A percentile compares a stretch with the other conserved stretches of the same genome.
phyloP scores from a whole-genome alignment of 2,113 vertebrate genomes.

The Myxocyprinus asiaticus region DNA sequence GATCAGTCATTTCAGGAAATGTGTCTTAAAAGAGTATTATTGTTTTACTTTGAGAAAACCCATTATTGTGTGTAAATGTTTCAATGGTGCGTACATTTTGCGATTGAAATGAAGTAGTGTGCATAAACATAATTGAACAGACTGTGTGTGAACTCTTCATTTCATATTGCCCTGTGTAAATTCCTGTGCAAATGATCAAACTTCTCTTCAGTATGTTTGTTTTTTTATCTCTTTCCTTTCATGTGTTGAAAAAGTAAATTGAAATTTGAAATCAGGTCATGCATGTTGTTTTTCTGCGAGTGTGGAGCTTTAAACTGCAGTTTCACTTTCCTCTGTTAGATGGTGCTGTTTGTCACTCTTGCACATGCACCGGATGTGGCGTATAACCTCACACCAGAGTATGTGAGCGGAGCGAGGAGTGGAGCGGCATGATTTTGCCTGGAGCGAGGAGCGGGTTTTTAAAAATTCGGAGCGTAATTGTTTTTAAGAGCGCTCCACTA shows the following conservation, averaged over 20 bases:
- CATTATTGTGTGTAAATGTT: conserved; percentile 51
- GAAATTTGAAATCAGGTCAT: conserved; percentile 34
- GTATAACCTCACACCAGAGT: too few relatives aligned
- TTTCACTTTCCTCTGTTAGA: neutral
- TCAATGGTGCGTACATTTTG: conserved; percentile 48
- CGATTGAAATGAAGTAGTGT: conserved; percentile 36
- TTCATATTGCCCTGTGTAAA: conserved; percentile 44
- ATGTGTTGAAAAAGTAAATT: conserved; percentile 53
- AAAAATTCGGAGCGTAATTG: too few relatives aligned
- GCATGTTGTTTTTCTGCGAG: conserved; percentile 37
- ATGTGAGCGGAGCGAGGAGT: too few relatives aligned
- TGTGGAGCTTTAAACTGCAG: too few relatives aligned
- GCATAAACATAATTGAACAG: conserved; percentile 43
- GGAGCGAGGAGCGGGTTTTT: too few relatives aligned
- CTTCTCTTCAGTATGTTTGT: neutral
- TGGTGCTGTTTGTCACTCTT: neutral
- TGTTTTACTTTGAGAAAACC: conserved; percentile 39
- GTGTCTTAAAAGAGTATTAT: conserved; percentile 53
- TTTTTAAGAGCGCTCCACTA: too few relatives aligned
- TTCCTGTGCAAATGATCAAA: conserved; percentile 31
- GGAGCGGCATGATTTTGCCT: too few relatives aligned
- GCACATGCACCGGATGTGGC: too few relatives aligned
- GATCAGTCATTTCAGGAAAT: conserved; percentile 38
- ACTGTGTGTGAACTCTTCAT: conserved; percentile 43
- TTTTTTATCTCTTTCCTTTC: conserved; percentile 39